Percentiles rank a stretch among this genome's conserved stretches.
Evolutionary conservation across 2,888 invertebrate genomes (phyloP).

Genomic region (Diplazon laetatorius): DNA sequence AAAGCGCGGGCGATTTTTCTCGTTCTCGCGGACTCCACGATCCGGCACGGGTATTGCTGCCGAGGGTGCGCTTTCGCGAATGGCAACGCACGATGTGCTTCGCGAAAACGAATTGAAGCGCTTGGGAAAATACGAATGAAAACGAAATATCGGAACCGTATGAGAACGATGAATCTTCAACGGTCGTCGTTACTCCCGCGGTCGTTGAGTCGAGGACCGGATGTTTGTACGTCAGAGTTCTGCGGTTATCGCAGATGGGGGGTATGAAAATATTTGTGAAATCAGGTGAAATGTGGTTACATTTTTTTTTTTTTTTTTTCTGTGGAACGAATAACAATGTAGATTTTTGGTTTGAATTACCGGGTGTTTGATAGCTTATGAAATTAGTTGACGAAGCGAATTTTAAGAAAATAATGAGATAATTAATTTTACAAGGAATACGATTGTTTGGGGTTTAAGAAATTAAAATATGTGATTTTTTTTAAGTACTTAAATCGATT

Average conservation of each 20-base stretch:
- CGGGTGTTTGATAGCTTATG: too few relatives aligned
- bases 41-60: constrained; percentile 33
- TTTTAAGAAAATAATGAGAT: too few relatives aligned
- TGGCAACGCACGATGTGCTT: constrained; percentile 3
- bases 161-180: constrained; percentile 28
- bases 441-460: too few relatives aligned
- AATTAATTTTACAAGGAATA: too few relatives aligned
- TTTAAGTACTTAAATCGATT: too few relatives aligned
- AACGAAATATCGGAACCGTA: constrained; percentile 32
- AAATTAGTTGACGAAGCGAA: too few relatives aligned
- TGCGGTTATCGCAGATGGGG: background rate
- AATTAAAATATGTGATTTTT: too few relatives aligned
- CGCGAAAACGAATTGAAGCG: constrained; percentile 23
- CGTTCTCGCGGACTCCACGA: constrained; percentile 11
- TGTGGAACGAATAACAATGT: too few relatives aligned
- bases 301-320: too few relatives aligned
- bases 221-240: background rate
- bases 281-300: background rate
- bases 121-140: constrained; percentile 4
- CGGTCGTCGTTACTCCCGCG: constrained; percentile 22
- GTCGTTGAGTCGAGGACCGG: background rate
- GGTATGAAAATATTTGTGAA: background rate
- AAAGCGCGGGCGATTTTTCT: constrained; percentile 23
- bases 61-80: background rate
- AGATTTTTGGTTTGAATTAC: too few relatives aligned